Evolutionary conservation across 1,140 invertebrate genomes (phyloP), one percentile per base, ranked within the genome.

Genomic region (Drosophila fuyamai): DNA sequence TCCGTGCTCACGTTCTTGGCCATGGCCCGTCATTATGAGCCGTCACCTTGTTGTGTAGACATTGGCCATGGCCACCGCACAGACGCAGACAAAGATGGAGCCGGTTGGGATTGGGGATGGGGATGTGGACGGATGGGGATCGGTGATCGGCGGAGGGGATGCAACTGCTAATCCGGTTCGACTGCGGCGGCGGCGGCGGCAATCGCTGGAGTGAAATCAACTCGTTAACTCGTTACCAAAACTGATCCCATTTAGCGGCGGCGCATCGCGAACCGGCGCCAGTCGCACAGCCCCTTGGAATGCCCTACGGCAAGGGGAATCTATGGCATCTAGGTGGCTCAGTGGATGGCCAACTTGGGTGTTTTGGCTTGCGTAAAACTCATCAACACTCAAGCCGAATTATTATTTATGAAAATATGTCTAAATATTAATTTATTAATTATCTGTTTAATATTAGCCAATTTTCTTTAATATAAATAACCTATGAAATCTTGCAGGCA

Each of bases 171-270:
- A 89, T 89, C 84, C 84, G 84, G 84, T 88, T 88, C 79, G 72
- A 40, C 27, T 71, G 74, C 67, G 68, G 43, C 65, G 63, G 53
- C 59, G 48, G 50, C 75, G 74, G 76, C 79, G 76, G 89, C 90
- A 91, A 91, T 91, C 89, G 79, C 73, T 84, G 83, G 79, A 91
- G 84, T 81, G 89, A 91, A 91, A 91, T 91, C 89, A 91, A 91
- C 89, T 91, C 89, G 89, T 91, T 91, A 91, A 91, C 89, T 91
- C 83, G 88, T 91, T 91, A 91, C 88, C 88, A 89, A 89, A 89
- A 89, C 84, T 89, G 84, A 89, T 89, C 81, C 85, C 85, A 88
- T 89, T 88, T 88, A 89, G 83, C 80, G 84, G 84, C 85, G 85
- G 84, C 80, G 85, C 85, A 89, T 74, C 62, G 73, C 57, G 7